A percentile compares a stretch with the other conserved stretches of the same genome.
Conservation (phyloP, 1,140 invertebrate species). For the Trachymyrmex cornetzi region DNA sequence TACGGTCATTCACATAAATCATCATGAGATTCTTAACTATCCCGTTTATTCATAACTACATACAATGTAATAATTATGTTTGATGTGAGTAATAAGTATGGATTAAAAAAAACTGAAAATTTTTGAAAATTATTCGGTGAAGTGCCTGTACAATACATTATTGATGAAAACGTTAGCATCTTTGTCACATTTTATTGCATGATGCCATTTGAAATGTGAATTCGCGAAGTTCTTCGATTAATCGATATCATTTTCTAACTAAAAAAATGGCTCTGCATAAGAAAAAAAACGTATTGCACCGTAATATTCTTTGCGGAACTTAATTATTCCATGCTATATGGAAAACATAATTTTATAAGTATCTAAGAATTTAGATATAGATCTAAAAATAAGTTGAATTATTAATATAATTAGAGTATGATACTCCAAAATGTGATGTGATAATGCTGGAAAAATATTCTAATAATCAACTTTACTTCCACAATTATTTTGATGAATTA, state of each 20-base stretch:
- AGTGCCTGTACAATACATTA: not conserved
- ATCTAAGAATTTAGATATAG: no score
- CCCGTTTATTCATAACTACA: not conserved
- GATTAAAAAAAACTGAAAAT: not conserved
- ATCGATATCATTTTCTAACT: constrained; percentile 26
- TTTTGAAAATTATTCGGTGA: not conserved
- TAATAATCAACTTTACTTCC: no score
- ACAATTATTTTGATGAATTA: no score
- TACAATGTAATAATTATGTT: not conserved
- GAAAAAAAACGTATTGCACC: constrained; percentile 66
- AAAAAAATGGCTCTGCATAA: not conserved
- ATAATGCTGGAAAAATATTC: no score
- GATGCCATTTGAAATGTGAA: not conserved
- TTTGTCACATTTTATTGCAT: constrained; percentile 12
- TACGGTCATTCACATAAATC: not conserved
- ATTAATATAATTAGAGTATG: no score
- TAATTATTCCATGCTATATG: not conserved
- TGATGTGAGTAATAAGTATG: not conserved
- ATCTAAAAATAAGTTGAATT: no score
- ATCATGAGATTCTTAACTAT: constrained; percentile 8
- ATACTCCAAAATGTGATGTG: no score
- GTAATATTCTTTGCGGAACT: not conserved
- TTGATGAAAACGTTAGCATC: not conserved
- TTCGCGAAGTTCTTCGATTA: not conserved
- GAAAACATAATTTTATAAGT: no score